These are phyloP conservation scores for Antedon mediterranea DNA, from an alignment of 53 echinoderm and acorn worm species.

Conservation along the genomic window DNA sequence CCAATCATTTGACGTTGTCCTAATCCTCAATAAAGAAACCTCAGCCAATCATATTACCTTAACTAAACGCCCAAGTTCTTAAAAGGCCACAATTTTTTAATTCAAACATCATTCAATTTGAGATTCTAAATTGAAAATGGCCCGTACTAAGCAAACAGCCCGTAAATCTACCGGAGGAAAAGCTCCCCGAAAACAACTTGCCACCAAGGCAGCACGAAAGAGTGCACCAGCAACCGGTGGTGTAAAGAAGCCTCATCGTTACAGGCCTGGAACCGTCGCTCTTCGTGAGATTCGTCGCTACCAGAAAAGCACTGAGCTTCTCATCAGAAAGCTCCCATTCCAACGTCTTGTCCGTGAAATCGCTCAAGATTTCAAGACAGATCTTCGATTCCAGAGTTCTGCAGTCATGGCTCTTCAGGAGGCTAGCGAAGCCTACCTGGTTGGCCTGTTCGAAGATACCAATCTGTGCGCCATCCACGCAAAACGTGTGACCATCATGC, in stretches of 20 bases:
- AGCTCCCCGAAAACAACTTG: constrained; percentile 12
- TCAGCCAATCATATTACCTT: no score
- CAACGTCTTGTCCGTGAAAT: constrained; percentile 99
- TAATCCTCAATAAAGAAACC: no score
- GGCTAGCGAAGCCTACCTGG: constrained; percentile 98
- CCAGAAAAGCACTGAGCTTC: constrained; percentile 99
- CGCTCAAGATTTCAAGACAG: constrained; percentile 99
- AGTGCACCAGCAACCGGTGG: constrained; percentile 81
- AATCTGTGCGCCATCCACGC: constrained; percentile 99
- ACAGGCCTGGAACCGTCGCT: constrained; percentile 98
- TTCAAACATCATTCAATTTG: no score
- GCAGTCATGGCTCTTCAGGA: constrained; percentile 99
- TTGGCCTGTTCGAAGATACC: constrained; percentile 99
- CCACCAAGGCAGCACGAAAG: constrained; percentile 9
- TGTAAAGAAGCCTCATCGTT: constrained; percentile 98
- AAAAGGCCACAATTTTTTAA: no score
- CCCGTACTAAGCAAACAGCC: constrained; percentile 8
- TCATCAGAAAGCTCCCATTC: constrained; percentile 99
- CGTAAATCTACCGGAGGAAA: constrained; percentile 11
- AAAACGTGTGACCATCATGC: constrained; percentile 99
- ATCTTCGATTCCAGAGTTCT: constrained; percentile 99
- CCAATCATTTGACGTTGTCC: no score
- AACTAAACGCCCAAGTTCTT: no score
- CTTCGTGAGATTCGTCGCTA: constrained; percentile 99
- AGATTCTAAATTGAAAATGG: no score